Percentiles rank a stretch among this genome's conserved stretches.
phyloP scores from a whole-genome alignment of 1,140 invertebrate genomes.

The Brachionus sp. region DNA sequence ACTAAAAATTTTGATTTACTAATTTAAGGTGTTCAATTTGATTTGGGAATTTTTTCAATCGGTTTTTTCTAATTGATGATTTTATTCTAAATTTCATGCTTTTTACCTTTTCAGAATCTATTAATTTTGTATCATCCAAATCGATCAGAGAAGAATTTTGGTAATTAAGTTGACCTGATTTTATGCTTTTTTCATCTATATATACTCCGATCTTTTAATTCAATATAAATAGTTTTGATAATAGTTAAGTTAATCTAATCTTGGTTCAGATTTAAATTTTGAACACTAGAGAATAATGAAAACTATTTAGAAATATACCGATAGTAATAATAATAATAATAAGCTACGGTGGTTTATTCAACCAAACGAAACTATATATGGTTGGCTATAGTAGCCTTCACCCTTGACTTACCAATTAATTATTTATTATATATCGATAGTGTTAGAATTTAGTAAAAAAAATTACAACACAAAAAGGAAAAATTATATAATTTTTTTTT shows the following conservation, averaged over 20 bases:
- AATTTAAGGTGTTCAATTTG: neutral
- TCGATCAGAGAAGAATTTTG: neutral
- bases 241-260: neutral
- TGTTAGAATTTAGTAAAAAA: no score
- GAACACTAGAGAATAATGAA: neutral
- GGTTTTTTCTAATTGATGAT: neutral
- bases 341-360: no score
- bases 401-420: no score
- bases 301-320: no score
- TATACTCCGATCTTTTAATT: neutral
- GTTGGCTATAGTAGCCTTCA: no score
- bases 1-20: neutral
- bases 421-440: no score
- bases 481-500: no score
- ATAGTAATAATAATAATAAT: no score
- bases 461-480: no score
- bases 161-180: neutral
- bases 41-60: neutral
- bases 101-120: conserved; percentile 19
- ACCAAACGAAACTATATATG: no score
- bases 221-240: neutral
- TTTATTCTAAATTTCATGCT: neutral
- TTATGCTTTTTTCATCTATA: neutral
- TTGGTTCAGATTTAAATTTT: neutral
- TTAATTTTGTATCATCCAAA: conserved; percentile 2